Percentiles rank a stretch among this genome's conserved stretches.
Conservation (phyloP, 37 sponge, comb jelly and placozoan genomes). For the Ephydatia muelleri region DNA sequence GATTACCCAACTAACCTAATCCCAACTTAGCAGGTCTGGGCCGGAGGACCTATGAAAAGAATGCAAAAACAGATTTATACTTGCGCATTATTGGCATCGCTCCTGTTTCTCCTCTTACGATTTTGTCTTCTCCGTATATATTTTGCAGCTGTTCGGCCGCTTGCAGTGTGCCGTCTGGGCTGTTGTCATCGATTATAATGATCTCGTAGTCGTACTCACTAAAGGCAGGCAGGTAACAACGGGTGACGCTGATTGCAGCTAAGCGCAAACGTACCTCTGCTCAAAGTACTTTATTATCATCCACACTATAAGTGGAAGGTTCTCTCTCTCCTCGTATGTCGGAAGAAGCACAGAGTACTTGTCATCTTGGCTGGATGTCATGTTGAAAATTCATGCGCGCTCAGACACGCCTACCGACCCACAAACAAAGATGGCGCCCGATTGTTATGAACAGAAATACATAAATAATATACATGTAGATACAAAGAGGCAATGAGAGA, state of each 20-base stretch:
- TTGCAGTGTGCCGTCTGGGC: constrained; percentile 94
- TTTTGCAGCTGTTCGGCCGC: constrained; percentile 91
- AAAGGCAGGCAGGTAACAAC: background rate
- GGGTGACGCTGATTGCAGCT: background rate
- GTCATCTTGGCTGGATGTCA: constrained; percentile 4
- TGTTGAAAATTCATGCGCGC: background rate
- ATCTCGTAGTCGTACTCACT: constrained; percentile 89
- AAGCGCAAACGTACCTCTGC: constrained; percentile 45
- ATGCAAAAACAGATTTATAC: too few species aligned
- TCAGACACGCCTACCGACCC: background rate
- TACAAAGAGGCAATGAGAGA: background rate
- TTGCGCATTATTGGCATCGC: too few species aligned
- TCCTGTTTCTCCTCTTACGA: constrained; percentile 25
- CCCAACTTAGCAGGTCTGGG: constrained; percentile 93
- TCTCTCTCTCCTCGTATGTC: constrained; percentile 95
- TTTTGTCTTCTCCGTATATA: constrained; percentile 89
- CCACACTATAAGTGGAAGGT: constrained; percentile 95
- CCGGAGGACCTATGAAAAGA: constrained; percentile 66
- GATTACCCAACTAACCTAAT: constrained; percentile 52
- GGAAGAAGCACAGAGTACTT: constrained; percentile 94
- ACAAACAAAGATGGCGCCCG: background rate
- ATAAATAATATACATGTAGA: background rate
- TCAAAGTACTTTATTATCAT: constrained; percentile 81
- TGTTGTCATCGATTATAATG: constrained; percentile 97
- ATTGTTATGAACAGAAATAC: too few species aligned